These are phyloP conservation scores for Synergus umbraculus DNA, from an alignment of 2,888 invertebrate species.

Conservation along the genomic window DNA sequence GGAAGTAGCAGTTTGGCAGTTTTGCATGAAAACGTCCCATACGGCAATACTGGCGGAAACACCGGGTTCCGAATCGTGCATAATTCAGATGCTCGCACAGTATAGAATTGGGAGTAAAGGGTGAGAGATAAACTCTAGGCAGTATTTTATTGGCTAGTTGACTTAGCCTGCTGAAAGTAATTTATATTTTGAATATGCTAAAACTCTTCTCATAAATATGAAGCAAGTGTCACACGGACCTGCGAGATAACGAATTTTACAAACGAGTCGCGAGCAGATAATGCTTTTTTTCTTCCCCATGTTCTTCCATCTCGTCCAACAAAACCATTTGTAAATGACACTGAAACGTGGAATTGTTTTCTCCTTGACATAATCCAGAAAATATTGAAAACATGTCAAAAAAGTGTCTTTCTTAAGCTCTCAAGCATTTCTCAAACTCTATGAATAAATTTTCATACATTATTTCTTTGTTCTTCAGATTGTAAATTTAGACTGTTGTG, in stretches of 20 bases:
- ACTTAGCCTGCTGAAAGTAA: conserved; percentile 70
- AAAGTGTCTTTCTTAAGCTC: not conserved
- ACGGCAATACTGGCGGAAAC: conserved; percentile 44
- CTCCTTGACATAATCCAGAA: not conserved
- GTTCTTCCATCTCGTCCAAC: conserved; percentile 24
- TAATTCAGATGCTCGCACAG: conserved; percentile 56
- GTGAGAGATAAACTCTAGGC: conserved; percentile 66
- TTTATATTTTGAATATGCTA: conserved; percentile 74
- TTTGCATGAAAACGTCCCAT: conserved; percentile 53
- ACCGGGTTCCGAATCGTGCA: conserved; percentile 59
- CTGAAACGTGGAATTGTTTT: not conserved
- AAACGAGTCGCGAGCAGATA: conserved; percentile 57
- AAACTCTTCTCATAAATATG: conserved; percentile 73
- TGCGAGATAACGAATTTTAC: conserved; percentile 70
- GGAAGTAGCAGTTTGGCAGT: conserved; percentile 52
- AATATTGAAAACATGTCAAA: conserved; percentile 8
- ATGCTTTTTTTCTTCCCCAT: conserved; percentile 33
- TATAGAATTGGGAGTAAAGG: conserved; percentile 37
- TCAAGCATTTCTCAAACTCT: not conserved
- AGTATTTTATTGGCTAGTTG: conserved; percentile 72
- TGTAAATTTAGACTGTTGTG: no score
- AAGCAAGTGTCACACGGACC: conserved; percentile 63
- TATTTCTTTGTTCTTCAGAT: not conserved
- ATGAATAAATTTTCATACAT: not conserved
- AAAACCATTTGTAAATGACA: conserved; percentile 32